Conservation (phyloP, 2,888 invertebrate genomes). For the Drosophila mettleri region DNA sequence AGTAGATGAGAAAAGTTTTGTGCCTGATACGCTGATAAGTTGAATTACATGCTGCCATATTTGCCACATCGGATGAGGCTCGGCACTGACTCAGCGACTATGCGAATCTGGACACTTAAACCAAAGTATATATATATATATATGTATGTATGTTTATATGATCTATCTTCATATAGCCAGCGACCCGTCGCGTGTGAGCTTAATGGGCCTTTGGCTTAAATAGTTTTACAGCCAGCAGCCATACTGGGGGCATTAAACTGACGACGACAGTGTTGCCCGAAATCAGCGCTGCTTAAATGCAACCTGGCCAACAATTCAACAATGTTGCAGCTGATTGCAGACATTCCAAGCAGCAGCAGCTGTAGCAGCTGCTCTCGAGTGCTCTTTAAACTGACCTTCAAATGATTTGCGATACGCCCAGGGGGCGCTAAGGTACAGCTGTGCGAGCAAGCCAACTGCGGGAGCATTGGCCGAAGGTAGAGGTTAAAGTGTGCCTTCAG, state of each 20-base stretch:
- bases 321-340: constrained; percentile 63
- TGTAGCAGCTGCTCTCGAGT: neutral
- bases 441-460: neutral
- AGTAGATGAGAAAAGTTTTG: constrained; percentile 81
- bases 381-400: constrained; percentile 67
- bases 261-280: constrained; percentile 72
- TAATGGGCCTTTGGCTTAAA: constrained; percentile 35
- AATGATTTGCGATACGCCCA: constrained; percentile 13
- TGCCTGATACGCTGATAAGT: constrained; percentile 74
- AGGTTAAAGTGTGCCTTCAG: constrained; percentile 17
- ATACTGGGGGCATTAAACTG: constrained; percentile 51
- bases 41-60: constrained; percentile 74
- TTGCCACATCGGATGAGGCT: constrained; percentile 44
- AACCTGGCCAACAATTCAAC: constrained; percentile 66
- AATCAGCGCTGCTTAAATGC: constrained; percentile 70
- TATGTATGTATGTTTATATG: neutral
- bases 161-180: neutral
- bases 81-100: constrained; percentile 11
- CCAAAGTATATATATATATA: neutral
- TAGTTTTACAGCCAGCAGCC: constrained; percentile 55
- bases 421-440: neutral
- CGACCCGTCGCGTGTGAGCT: constrained; percentile 17
- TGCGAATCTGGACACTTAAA: constrained; percentile 51
- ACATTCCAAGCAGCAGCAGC: constrained; percentile 4
- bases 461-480: neutral